phyloP scores from a whole-genome alignment of 2,888 invertebrate species.

The Drosophila parthenogenetica region DNA sequence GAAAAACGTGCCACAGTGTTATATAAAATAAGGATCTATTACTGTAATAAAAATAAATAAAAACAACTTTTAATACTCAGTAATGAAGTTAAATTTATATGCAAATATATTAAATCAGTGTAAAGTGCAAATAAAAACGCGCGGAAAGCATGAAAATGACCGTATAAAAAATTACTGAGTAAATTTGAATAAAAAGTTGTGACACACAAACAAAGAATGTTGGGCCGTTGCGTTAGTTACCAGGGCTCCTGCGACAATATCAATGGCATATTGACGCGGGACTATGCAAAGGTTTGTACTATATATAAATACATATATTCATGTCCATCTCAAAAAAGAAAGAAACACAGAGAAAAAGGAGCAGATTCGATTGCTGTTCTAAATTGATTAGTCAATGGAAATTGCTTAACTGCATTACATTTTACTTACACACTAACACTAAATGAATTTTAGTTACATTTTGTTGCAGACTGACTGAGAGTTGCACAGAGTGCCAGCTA shows the following conservation, averaged over 20 bases:
- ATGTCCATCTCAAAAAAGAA: not conserved
- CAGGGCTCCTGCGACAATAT: constrained; percentile 93
- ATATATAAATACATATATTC: not conserved
- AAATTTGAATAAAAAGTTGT: constrained; percentile 17
- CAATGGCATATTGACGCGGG: constrained; percentile 86
- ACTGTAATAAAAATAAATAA: not conserved
- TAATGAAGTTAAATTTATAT: constrained; percentile 2
- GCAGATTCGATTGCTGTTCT: constrained; percentile 38
- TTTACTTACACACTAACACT: constrained; percentile 35
- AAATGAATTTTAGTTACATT: constrained; percentile 53
- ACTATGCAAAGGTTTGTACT: constrained; percentile 89
- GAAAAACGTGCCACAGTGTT: too few relatives aligned
- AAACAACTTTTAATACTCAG: not conserved
- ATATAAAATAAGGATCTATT: not conserved
- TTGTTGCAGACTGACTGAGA: constrained; percentile 12
- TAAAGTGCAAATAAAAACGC: not conserved
- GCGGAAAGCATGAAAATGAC: not conserved
- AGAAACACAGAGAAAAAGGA: constrained; percentile 2
- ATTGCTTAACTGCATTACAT: constrained; percentile 54
- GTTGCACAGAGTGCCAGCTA: constrained; percentile 3
- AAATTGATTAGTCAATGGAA: constrained; percentile 63
- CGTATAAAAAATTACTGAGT: constrained; percentile 5
- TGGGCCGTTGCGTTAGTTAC: constrained; percentile 86
- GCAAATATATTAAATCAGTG: not conserved
- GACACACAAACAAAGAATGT: constrained; percentile 69